Conservation (phyloP, 53 echinoderm and acorn worm genomes). For the Patiria pectinifera region DNA sequence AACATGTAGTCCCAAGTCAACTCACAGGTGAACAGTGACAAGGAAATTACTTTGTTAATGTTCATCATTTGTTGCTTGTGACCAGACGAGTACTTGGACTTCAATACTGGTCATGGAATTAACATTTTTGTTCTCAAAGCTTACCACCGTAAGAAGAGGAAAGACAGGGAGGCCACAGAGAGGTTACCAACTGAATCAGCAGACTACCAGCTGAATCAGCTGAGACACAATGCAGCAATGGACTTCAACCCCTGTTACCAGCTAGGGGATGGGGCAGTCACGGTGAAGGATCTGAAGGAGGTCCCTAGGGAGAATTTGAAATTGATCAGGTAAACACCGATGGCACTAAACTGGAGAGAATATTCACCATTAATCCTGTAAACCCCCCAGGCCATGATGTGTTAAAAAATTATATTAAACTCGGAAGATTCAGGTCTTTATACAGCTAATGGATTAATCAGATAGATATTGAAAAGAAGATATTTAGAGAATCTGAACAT, state of each 20-base stretch:
- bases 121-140: constrained; percentile 15
- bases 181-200: constrained; percentile 55
- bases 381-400: too few relatives aligned
- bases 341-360: neutral
- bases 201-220: constrained; percentile 72
- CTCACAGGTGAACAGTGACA: too few relatives aligned
- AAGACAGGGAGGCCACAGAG: constrained; percentile 40
- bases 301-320: constrained; percentile 73
- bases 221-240: constrained; percentile 70
- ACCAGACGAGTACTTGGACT: too few relatives aligned
- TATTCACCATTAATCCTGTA: neutral
- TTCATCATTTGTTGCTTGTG: too few relatives aligned
- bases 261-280: constrained; percentile 64
- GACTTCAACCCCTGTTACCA: constrained; percentile 83
- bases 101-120: neutral
- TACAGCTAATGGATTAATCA: too few relatives aligned
- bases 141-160: constrained; percentile 53
- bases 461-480: too few relatives aligned
- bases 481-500: too few relatives aligned
- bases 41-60: too few relatives aligned
- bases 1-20: too few relatives aligned
- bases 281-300: constrained; percentile 75
- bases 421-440: too few relatives aligned
- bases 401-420: too few relatives aligned
- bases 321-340: constrained; percentile 67